phyloP scores from a whole-genome alignment of 1,140 invertebrate species.

The Oncopeltus fasciatus region DNA sequence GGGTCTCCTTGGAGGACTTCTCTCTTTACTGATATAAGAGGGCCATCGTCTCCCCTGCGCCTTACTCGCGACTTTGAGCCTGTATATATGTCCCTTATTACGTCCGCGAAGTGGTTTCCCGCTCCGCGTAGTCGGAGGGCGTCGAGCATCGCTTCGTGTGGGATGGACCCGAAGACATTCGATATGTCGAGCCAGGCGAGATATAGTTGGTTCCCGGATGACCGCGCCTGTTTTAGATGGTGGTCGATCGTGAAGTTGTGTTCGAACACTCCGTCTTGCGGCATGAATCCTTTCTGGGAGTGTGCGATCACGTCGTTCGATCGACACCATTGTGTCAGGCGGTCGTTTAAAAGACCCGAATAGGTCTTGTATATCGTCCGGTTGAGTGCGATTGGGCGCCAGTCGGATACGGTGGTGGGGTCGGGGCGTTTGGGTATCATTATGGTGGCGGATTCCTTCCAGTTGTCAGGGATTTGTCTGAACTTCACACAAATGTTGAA shows the following conservation, averaged over 20 bases:
- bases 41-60: conserved; percentile 15
- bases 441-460: conserved; percentile 25
- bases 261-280: conserved; percentile 6
- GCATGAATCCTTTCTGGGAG: not conserved
- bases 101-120: conserved; percentile 6
- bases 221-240: conserved; percentile 21
- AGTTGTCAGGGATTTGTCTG: conserved; percentile 15
- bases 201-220: conserved; percentile 16
- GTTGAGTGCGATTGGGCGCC: conserved; percentile 27
- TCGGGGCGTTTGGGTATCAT: conserved; percentile 28
- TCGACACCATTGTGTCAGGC: not conserved
- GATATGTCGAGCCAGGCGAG: conserved; percentile 27
- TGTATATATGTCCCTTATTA: conserved; percentile 22
- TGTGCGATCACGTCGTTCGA: not conserved
- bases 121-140: conserved; percentile 17
- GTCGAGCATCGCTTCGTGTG: conserved; percentile 19
- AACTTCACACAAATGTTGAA: conserved; percentile 18
- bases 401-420: conserved; percentile 24
- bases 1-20: conserved; percentile 32
- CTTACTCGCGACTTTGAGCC: not conserved
- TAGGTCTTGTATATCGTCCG: conserved; percentile 28
- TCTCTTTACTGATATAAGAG: conserved; percentile 24
- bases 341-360: conserved; percentile 20
- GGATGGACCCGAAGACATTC: conserved; percentile 28
- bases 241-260: not conserved